Percentiles rank a stretch among this genome's conserved stretches.
These are phyloP conservation scores for Cataglyphis altisquamis DNA, from an alignment of 2,888 invertebrate genomes.

Conservation along the genomic window DNA sequence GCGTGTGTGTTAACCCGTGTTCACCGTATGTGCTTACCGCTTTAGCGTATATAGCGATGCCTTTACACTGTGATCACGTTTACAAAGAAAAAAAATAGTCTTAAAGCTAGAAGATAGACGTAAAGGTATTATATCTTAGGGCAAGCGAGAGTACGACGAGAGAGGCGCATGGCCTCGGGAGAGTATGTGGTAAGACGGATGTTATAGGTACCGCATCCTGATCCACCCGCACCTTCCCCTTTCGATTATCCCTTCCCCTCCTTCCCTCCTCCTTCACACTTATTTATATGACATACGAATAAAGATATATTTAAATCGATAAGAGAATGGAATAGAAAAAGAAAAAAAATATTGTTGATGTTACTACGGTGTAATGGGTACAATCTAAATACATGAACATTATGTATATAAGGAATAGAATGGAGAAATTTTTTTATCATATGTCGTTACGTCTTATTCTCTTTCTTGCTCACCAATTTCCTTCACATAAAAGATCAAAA, in stretches of 20 bases:
- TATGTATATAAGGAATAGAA: slow-evolving; percentile 77
- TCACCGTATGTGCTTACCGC: slow-evolving; percentile 63
- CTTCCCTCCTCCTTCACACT: slow-evolving; percentile 47
- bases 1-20: slow-evolving; percentile 59
- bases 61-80: slow-evolving; percentile 84
- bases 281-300: slow-evolving; percentile 75
- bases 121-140: slow-evolving; percentile 69
- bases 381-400: slow-evolving; percentile 83
- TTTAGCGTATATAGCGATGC: slow-evolving; percentile 69
- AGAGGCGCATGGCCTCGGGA: slow-evolving; percentile 39
- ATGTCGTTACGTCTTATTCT: slow-evolving; percentile 39
- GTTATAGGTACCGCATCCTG: slow-evolving; percentile 78
- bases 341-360: slow-evolving; percentile 80
- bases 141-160: slow-evolving; percentile 80
- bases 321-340: slow-evolving; percentile 72
- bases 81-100: slow-evolving; percentile 82
- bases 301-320: slow-evolving; percentile 78
- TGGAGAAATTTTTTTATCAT: slow-evolving; percentile 55
- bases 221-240: slow-evolving; percentile 63
- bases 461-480: slow-evolving; percentile 22
- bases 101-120: slow-evolving; percentile 78
- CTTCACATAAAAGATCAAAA: neutral
- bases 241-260: slow-evolving; percentile 51
- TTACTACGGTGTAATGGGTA: slow-evolving; percentile 85
- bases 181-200: slow-evolving; percentile 71